Evolutionary conservation across 1,140 invertebrate species (phyloP).

Genomic region (Doryteuthis pealeii): DNA sequence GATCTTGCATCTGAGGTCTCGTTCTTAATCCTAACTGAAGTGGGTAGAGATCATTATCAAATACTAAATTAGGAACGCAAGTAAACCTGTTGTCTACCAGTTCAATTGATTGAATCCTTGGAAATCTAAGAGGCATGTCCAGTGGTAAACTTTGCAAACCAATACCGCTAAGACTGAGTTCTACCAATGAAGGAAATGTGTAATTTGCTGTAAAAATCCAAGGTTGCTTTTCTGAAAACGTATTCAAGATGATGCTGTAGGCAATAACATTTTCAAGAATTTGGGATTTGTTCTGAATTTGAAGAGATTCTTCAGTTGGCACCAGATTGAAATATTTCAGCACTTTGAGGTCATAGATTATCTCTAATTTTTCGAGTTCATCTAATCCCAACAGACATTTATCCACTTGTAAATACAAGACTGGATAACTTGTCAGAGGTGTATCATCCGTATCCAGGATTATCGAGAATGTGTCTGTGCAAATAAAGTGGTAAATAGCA

Average conservation of each 20-base stretch:
- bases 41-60: slow-evolving; percentile 17
- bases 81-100: slow-evolving; percentile 31
- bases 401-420: neutral
- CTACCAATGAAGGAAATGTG: neutral
- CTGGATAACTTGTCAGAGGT: too few relatives aligned
- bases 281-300: neutral
- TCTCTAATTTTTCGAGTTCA: neutral
- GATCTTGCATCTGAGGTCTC: slow-evolving; percentile 25
- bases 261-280: neutral
- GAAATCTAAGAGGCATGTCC: slow-evolving; percentile 24
- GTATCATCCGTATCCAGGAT: neutral
- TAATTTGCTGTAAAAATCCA: neutral
- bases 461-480: too few relatives aligned
- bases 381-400: neutral
- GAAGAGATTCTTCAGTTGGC: neutral
- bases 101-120: slow-evolving; percentile 36
- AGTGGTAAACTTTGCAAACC: slow-evolving; percentile 17
- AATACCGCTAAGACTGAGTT: neutral
- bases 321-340: neutral
- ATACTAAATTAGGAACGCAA: slow-evolving; percentile 32
- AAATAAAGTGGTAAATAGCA: too few relatives aligned
- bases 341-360: neutral
- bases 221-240: neutral
- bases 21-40: slow-evolving; percentile 30
- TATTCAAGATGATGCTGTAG: neutral